These are phyloP conservation scores for Trissolcus japonicus DNA, from an alignment of 2,888 invertebrate genomes.

Conservation along the genomic window DNA sequence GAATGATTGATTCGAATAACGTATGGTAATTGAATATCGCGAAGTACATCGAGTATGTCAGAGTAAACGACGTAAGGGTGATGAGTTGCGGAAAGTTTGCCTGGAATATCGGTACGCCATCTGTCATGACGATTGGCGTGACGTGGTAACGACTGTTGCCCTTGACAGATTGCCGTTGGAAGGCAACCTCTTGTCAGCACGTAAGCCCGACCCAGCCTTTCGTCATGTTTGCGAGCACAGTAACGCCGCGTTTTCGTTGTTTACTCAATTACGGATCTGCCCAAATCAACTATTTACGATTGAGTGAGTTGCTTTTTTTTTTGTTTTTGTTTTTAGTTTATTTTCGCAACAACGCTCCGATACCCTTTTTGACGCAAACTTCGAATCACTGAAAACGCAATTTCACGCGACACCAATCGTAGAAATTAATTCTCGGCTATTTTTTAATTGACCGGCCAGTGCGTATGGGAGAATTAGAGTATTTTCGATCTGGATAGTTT, in stretches of 20 bases:
- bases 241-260: slow-evolving; percentile 47
- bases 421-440: slow-evolving; percentile 27
- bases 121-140: slow-evolving; percentile 57
- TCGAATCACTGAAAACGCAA: slow-evolving; percentile 24
- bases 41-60: slow-evolving; percentile 22
- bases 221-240: slow-evolving; percentile 39
- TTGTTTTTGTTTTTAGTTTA: not conserved
- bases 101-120: slow-evolving; percentile 51
- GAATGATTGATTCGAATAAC: slow-evolving; percentile 15
- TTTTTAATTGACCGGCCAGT: not conserved
- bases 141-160: slow-evolving; percentile 55
- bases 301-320: not conserved
- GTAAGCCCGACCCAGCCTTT: slow-evolving; percentile 22
- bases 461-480: not conserved
- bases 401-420: slow-evolving; percentile 28
- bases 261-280: slow-evolving; percentile 39
- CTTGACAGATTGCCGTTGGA: slow-evolving; percentile 55
- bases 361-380: slow-evolving; percentile 54
- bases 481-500: slow-evolving; percentile 1
- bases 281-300: slow-evolving; percentile 45
- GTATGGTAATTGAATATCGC: slow-evolving; percentile 38
- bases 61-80: slow-evolving; percentile 40
- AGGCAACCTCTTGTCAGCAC: slow-evolving; percentile 52
- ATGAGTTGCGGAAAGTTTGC: slow-evolving; percentile 52
- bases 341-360: slow-evolving; percentile 46